Percentiles rank a stretch among this genome's conserved stretches.
Conservation (phyloP, 37 sponge, comb jelly and placozoan genomes). For the Axinella damicornis region DNA sequence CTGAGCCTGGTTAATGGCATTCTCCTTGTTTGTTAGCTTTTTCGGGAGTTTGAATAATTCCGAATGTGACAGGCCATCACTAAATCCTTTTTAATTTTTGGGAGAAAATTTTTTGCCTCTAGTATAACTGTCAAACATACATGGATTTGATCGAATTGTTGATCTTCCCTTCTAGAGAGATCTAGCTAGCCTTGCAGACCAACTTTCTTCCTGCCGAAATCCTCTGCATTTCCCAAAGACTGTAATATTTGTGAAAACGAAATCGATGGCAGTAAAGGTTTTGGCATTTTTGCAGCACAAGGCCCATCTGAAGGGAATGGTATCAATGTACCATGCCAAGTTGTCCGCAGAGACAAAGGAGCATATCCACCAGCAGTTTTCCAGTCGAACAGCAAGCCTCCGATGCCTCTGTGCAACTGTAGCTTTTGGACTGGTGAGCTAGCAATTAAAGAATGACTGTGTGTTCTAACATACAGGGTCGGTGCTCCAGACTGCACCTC, state of each 20-base stretch:
- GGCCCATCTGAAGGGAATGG: background rate
- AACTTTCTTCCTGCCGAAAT: background rate
- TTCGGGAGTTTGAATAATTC: too few relatives aligned
- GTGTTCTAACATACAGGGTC: too few relatives aligned
- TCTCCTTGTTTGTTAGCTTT: too few relatives aligned
- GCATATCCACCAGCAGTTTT: background rate
- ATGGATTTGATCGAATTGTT: too few relatives aligned
- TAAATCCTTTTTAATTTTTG: too few relatives aligned
- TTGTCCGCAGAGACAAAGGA: background rate
- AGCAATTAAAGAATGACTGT: too few relatives aligned
- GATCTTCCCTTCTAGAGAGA: background rate
- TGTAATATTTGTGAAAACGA: background rate
- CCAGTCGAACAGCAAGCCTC: background rate
- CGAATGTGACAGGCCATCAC: too few relatives aligned
- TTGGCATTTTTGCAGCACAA: background rate
- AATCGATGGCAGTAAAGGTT: background rate
- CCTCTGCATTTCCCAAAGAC: background rate
- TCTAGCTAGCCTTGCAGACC: background rate
- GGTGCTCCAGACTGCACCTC: too few relatives aligned
- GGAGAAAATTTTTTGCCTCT: too few relatives aligned
- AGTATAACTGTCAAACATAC: too few relatives aligned
- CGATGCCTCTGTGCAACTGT: conserved; percentile 2
- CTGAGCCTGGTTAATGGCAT: too few relatives aligned
- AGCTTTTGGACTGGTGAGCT: conserved; percentile 4
- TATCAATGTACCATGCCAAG: background rate